Conservation (phyloP, 2,797 vertebrate species). For the Chelmon rostratus region DNA sequence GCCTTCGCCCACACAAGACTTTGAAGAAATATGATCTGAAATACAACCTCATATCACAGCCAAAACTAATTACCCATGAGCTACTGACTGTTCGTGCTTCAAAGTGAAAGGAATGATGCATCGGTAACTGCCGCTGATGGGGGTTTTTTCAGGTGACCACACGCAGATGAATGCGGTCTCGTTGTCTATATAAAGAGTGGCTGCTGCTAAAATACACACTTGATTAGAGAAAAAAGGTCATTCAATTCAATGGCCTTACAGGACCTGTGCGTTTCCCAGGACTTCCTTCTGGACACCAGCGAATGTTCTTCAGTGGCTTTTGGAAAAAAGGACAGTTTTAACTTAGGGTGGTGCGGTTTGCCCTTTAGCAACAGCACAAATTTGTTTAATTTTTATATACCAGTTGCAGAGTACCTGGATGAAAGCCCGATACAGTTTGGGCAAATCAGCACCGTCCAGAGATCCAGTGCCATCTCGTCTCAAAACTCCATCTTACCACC, state of each 20-base stretch:
- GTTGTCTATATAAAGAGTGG: constrained; percentile 66
- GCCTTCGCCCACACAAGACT: constrained; percentile 63
- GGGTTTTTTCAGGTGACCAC: constrained; percentile 51
- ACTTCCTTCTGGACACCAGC: constrained; percentile 44
- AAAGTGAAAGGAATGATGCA: constrained; percentile 58
- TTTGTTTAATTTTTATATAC: constrained; percentile 77
- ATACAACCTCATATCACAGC: constrained; percentile 74
- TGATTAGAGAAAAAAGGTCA: background rate
- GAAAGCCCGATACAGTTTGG: constrained; percentile 82
- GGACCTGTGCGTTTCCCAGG: constrained; percentile 79
- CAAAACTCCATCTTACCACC: constrained; percentile 30
- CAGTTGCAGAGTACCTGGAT: constrained; percentile 77
- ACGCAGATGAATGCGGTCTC: constrained; percentile 5
- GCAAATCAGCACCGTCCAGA: constrained; percentile 61
- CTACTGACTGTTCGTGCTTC: constrained; percentile 58
- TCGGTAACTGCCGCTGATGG: constrained; percentile 43
- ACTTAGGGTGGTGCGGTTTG: constrained; percentile 15
- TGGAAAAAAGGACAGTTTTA: constrained; percentile 37
- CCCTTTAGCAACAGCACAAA: constrained; percentile 32
- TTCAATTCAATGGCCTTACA: constrained; percentile 83
- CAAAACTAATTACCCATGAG: constrained; percentile 74
- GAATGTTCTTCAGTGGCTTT: constrained; percentile 28
- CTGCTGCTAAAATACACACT: constrained; percentile 1
- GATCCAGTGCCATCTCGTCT: constrained; percentile 19
- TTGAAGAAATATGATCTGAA: constrained; percentile 76